Percentiles rank a stretch among this genome's conserved stretches.
These are phyloP conservation scores for Enteromius unitaeniatus DNA, from an alignment of 2,797 vertebrate genomes.

Conservation along the genomic window DNA sequence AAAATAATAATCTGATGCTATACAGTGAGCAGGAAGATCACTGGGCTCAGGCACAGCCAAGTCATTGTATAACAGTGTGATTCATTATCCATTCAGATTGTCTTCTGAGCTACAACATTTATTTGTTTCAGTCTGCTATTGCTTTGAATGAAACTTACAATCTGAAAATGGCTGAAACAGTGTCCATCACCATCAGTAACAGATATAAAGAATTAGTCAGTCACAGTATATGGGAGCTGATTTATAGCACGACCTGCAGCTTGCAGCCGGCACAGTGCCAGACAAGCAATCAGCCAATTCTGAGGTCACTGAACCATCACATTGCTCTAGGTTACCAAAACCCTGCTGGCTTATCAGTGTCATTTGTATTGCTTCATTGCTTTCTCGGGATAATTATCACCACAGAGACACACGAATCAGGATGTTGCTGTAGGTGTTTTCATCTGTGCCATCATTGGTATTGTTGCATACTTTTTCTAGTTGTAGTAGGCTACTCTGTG, in stretches of 20 bases:
- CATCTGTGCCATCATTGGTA: constrained; percentile 12
- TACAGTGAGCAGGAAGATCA: constrained; percentile 38
- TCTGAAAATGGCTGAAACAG: constrained; percentile 2
- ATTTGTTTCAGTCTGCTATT: constrained; percentile 14
- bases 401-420: constrained; percentile 3
- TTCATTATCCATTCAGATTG: constrained; percentile 32
- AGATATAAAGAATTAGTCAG: constrained; percentile 6
- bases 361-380: constrained; percentile 39
- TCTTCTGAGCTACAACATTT: constrained; percentile 8
- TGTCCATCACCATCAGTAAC: constrained; percentile 1
- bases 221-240: constrained; percentile 20
- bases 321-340: background rate
- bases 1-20: constrained; percentile 25
- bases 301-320: background rate
- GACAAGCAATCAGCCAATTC: constrained; percentile 10
- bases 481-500: constrained; percentile 9
- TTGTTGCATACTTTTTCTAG: constrained; percentile 31
- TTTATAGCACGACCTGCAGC: background rate
- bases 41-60: constrained; percentile 62
- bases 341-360: constrained; percentile 4
- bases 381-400: background rate
- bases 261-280: constrained; percentile 2
- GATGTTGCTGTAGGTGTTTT: background rate
- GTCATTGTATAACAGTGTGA: constrained; percentile 36
- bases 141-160: constrained; percentile 14